phyloP scores from a whole-genome alignment of 1,140 invertebrate species.

The Oreohelix idahoensis region DNA sequence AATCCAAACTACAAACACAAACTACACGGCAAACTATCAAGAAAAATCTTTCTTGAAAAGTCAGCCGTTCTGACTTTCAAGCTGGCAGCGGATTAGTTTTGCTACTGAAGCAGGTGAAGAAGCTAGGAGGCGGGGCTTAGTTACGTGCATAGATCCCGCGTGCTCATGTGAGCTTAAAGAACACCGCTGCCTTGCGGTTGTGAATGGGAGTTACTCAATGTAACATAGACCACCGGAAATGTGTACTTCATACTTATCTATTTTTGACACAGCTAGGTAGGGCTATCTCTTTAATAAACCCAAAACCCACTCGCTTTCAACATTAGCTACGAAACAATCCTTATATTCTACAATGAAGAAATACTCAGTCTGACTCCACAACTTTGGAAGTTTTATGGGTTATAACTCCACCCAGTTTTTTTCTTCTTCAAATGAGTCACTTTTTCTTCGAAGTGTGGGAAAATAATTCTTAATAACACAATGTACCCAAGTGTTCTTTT shows the following conservation, averaged over 20 bases:
- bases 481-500: no score
- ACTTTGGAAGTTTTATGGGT: not conserved
- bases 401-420: not conserved
- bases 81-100: conserved; percentile 10
- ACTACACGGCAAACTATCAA: not conserved
- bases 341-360: not conserved
- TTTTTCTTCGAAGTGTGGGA: not conserved
- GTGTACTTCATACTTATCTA: not conserved
- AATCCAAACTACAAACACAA: conserved; percentile 6
- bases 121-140: conserved; percentile 14
- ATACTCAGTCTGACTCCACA: not conserved
- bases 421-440: not conserved
- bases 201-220: not conserved
- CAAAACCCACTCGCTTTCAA: not conserved
- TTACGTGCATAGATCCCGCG: not conserved
- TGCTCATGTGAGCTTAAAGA: not conserved
- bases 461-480: not conserved
- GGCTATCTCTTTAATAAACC: not conserved
- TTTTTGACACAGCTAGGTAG: not conserved
- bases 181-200: not conserved
- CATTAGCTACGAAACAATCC: not conserved
- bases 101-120: conserved; percentile 1
- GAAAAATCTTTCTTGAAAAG: not conserved
- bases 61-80: not conserved
- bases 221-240: not conserved